These are phyloP conservation scores for Ellobius talpinus DNA, from an alignment of 2,113 vertebrate genomes.

Conservation along the genomic window DNA sequence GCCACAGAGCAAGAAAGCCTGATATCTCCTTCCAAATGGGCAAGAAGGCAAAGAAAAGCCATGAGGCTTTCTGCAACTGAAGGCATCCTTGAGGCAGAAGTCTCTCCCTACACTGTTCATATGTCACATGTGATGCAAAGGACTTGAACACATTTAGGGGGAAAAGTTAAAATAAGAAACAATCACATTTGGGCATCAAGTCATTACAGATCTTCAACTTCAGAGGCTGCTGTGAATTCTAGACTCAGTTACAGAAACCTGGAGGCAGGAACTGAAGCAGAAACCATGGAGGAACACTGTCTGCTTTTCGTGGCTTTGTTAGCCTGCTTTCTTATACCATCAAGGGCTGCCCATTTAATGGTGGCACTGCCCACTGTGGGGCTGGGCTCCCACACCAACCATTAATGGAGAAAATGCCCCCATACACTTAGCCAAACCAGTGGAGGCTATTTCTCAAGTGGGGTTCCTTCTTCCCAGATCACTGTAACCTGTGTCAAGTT, in stretches of 20 bases:
- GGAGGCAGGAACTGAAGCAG: neutral
- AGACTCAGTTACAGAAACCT: neutral
- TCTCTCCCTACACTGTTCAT: neutral
- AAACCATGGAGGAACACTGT: neutral
- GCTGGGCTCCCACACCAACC: neutral
- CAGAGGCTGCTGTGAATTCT: neutral
- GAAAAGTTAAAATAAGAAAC: constrained; percentile 19
- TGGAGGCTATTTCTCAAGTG: too few species aligned
- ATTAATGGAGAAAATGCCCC: neutral
- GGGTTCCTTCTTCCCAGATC: neutral
- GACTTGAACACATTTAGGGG: constrained; percentile 26
- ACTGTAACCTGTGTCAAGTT: neutral
- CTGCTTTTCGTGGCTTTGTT: neutral
- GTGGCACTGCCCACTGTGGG: neutral
- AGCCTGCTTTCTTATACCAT: neutral
- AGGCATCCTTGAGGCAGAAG: constrained; percentile 59
- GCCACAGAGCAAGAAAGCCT: constrained; percentile 67
- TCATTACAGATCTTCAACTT: neutral
- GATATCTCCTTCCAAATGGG: constrained; percentile 54
- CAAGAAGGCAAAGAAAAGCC: constrained; percentile 51
- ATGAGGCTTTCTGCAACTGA: constrained; percentile 61
- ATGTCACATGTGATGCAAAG: constrained; percentile 51
- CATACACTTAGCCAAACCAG: neutral
- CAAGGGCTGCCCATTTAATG: neutral
- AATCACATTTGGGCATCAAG: neutral